Evolutionary conservation across 2,113 vertebrate species (phyloP).

Genomic region (Laticauda laticaudata): DNA sequence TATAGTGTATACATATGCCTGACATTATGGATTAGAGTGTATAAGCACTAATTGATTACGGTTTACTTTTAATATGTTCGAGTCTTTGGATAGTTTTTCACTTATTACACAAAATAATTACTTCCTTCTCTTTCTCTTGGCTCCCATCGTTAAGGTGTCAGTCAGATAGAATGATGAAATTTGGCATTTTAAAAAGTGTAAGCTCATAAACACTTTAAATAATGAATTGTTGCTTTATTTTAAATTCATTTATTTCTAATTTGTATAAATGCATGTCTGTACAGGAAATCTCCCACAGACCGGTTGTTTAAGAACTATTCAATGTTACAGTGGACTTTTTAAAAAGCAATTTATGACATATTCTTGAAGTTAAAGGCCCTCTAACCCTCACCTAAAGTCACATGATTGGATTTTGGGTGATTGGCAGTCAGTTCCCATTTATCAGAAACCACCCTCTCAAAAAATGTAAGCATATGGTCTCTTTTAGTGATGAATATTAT

Average conservation of each 20-base stretch:
- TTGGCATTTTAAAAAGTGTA: neutral
- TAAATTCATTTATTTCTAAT: neutral
- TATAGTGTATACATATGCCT: conserved; percentile 24
- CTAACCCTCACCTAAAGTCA: too few relatives aligned
- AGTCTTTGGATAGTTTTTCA: conserved; percentile 7
- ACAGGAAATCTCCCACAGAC: too few relatives aligned
- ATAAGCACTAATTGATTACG: conserved; percentile 22
- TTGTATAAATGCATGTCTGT: neutral
- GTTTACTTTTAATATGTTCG: conserved; percentile 37
- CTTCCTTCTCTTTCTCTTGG: conserved; percentile 3
- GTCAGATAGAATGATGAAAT: neutral
- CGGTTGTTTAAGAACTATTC: too few relatives aligned
- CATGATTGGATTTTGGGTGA: too few relatives aligned
- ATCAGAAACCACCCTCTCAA: too few relatives aligned
- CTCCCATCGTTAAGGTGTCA: neutral
- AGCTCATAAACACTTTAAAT: neutral
- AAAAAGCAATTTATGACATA: too few relatives aligned
- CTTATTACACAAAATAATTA: conserved; percentile 30
- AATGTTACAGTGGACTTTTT: too few relatives aligned
- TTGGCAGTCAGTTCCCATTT: neutral
- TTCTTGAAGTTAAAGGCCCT: too few relatives aligned
- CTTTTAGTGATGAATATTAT: neutral
- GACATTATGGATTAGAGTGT: conserved; percentile 11
- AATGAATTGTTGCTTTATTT: neutral
- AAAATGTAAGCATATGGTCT: neutral